These are phyloP conservation scores for Diorhabda carinulata DNA, from an alignment of 1,140 invertebrate species.

Conservation along the genomic window DNA sequence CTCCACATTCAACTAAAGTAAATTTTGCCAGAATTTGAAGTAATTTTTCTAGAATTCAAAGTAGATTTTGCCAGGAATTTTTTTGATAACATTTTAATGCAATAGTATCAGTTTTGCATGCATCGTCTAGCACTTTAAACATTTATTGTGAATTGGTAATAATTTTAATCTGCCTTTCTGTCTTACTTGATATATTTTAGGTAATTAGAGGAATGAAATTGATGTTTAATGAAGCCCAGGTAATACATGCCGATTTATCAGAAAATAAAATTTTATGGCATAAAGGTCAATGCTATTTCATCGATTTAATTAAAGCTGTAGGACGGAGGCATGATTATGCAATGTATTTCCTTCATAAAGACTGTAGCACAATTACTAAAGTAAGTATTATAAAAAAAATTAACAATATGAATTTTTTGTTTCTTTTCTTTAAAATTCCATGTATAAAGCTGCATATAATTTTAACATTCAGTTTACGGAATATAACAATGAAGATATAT, in stretches of 20 bases:
- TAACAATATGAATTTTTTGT: not conserved
- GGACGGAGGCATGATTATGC: slow-evolving; percentile 77
- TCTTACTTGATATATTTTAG: slow-evolving; percentile 37
- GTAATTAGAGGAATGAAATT: slow-evolving; percentile 66
- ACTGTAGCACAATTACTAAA: slow-evolving; percentile 74
- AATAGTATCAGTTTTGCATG: too few relatives aligned
- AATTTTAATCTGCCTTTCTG: too few relatives aligned
- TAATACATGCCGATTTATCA: slow-evolving; percentile 89
- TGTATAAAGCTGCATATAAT: not conserved
- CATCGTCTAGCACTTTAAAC: too few relatives aligned
- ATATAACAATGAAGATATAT: not conserved
- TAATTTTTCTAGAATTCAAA: too few relatives aligned
- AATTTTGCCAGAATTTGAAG: too few relatives aligned
- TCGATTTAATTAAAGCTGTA: slow-evolving; percentile 90
- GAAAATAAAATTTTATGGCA: slow-evolving; percentile 89
- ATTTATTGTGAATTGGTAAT: too few relatives aligned
- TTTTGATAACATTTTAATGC: too few relatives aligned
- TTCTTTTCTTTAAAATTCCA: not conserved
- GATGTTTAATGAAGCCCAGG: slow-evolving; percentile 70
- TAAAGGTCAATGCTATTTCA: slow-evolving; percentile 75
- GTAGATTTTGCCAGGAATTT: too few relatives aligned
- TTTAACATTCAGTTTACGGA: too few relatives aligned
- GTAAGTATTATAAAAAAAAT: slow-evolving; percentile 49
- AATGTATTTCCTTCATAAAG: slow-evolving; percentile 74
- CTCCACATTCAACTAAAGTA: too few relatives aligned